These are phyloP conservation scores for Actinernus sp. DNA, from an alignment of 92 coral and sea anemone species.

Conservation along the genomic window DNA sequence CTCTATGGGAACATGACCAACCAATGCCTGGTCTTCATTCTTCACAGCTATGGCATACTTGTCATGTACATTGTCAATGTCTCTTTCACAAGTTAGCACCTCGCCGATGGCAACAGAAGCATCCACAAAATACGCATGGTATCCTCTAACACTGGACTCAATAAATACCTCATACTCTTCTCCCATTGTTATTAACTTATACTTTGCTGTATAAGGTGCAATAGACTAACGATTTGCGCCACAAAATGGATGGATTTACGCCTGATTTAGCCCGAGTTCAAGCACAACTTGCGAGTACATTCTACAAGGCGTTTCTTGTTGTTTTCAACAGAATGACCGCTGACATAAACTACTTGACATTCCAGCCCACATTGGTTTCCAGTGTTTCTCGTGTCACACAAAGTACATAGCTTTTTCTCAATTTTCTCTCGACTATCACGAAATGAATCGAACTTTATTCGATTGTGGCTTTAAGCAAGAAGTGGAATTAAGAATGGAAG, in stretches of 20 bases:
- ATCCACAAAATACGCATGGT: constrained; percentile 48
- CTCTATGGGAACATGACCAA: constrained; percentile 39
- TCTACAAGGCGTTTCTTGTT: constrained; percentile 65
- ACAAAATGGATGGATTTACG: constrained; percentile 41
- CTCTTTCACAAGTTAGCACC: constrained; percentile 54
- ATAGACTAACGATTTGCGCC: constrained; percentile 38
- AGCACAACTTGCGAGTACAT: constrained; percentile 31
- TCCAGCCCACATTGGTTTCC: constrained; percentile 45
- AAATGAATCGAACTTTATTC: constrained; percentile 49
- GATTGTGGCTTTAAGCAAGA: constrained; percentile 50
- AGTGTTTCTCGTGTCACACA: constrained; percentile 6
- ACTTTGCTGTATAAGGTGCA: too few relatives aligned
- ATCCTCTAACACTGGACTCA: constrained; percentile 48
- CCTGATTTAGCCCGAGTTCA: constrained; percentile 53
- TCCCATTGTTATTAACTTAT: constrained; percentile 41
- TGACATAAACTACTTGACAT: constrained; percentile 56
- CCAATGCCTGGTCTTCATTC: too few relatives aligned
- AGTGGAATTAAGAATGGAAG: too few relatives aligned
- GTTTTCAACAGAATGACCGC: constrained; percentile 56
- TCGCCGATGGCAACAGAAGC: constrained; percentile 57
- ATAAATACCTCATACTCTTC: too few relatives aligned
- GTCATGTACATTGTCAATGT: constrained; percentile 37
- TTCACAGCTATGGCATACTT: too few relatives aligned
- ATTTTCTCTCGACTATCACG: background rate
- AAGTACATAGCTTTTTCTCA: background rate